These are phyloP conservation scores for Anguilla japonica DNA, from an alignment of 2,113 vertebrate genomes.

Conservation along the genomic window DNA sequence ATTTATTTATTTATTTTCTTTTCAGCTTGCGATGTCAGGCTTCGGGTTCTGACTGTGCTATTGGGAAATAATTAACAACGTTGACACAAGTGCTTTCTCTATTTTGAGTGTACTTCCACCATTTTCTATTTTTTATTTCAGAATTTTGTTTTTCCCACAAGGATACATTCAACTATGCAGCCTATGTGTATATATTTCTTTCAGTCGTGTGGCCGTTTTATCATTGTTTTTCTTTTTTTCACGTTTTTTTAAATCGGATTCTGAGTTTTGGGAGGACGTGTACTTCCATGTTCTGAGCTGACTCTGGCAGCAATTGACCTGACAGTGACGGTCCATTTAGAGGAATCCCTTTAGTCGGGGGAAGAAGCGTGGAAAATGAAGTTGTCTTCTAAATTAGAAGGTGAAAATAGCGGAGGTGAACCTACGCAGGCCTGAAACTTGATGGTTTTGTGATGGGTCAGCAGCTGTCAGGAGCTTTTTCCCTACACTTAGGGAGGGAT, in stretches of 20 bases:
- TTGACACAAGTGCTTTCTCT: neutral
- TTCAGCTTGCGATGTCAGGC: neutral
- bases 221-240: neutral
- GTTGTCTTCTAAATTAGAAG: constrained; percentile 13
- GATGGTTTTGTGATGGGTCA: neutral
- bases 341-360: constrained; percentile 17
- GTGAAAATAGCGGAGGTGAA: neutral
- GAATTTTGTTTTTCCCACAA: no score
- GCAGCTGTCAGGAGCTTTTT: neutral
- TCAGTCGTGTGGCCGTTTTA: neutral
- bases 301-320: neutral
- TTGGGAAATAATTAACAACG: neutral
- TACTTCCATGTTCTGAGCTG: neutral
- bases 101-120: neutral
- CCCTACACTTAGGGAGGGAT: neutral
- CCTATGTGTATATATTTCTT: neutral
- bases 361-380: constrained; percentile 17
- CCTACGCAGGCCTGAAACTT: neutral
- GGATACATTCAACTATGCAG: neutral
- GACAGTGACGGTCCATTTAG: neutral
- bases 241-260: neutral
- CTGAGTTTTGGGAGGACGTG: neutral
- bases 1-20: neutral
- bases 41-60: neutral
- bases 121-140: no score